Conservation (phyloP, 2,888 invertebrate genomes). For the Tubiluchus corallicola region DNA sequence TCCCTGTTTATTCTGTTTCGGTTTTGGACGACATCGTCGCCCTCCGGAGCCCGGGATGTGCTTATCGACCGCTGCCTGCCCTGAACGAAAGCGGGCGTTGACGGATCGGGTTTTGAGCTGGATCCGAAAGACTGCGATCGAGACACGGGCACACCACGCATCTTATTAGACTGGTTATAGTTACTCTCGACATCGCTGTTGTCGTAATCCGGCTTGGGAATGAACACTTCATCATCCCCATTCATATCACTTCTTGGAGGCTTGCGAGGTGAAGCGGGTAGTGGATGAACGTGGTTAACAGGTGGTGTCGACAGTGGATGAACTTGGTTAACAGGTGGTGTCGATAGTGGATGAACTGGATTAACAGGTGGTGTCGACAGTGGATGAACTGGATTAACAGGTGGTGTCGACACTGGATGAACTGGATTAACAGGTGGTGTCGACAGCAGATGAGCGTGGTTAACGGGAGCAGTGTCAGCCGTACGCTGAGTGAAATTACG, state of each 20-base stretch:
- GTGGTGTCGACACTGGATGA: neutral
- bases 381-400: neutral
- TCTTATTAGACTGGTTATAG: slow-evolving; percentile 22
- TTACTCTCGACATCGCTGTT: slow-evolving; percentile 53
- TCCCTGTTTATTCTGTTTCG: slow-evolving; percentile 1
- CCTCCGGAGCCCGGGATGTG: slow-evolving; percentile 4
- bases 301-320: neutral
- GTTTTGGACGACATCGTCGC: neutral
- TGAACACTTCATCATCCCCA: slow-evolving; percentile 39
- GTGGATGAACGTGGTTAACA: neutral
- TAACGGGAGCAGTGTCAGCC: too few relatives aligned
- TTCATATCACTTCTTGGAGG: slow-evolving; percentile 5
- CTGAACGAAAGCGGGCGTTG: slow-evolving; percentile 9
- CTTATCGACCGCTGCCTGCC: slow-evolving; percentile 9
- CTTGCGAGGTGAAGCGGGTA: neutral
- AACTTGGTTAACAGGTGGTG: neutral
- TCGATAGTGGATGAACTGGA: neutral
- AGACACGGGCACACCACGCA: slow-evolving; percentile 22
- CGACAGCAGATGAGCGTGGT: too few relatives aligned
- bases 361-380: neutral
- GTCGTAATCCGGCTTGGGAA: slow-evolving; percentile 78
- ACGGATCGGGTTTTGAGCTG: slow-evolving; percentile 8
- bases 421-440: too few relatives aligned
- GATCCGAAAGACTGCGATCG: neutral
- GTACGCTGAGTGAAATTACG: neutral